Base-by-base conservation (phyloP, 1,140 invertebrate genomes). In the Pseudomyrmex cubaensis region DNA sequence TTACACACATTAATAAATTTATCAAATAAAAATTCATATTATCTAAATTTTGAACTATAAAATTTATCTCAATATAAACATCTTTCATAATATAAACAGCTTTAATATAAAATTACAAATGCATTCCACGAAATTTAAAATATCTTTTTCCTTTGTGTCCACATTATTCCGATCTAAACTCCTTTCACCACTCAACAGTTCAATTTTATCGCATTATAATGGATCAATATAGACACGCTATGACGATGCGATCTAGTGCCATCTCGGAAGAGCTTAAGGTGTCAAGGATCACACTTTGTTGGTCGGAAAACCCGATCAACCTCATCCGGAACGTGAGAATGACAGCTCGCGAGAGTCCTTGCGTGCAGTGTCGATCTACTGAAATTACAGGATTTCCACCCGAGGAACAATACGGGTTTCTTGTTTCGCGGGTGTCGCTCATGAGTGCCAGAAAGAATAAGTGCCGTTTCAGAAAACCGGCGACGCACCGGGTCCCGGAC, bases 331-430 rank as follows among this genome's bases (percentile, higher is more conserved):
- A 72, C 66, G 48, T 12, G 64, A 35, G 75, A 78, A 78, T 67
- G 52, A 20, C 20, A 78, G 66, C 12, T 70, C 44, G 64, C 44
- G 46, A 54, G 2, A 3, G 35, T 35, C n/a, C 35, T 59, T 63
- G 25, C 70, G 70, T 15, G 70, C 48, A 54, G 56, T 82, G 75
- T 72, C 72, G 83, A 87, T 90, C 89, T 92, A 87, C 92, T 92
- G 91, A 93, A 92, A 93, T 93, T 93, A 92, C 91, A 92, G 91
- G 88, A 90, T 90, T 87, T 87, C 69, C 87, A 82, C 85, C 74
- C 35, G 35, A 82, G 77, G 83, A 90, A 92, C 90, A 93, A 93
- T 92, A 82, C 80, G 75, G 66, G 89, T 91, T 90, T 92, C 90
- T 92, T 91, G 89, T 92, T 92, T 92, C 90, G 73, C 84, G 73